Evolutionary conservation across 2,797 vertebrate genomes (phyloP).

Genomic region (Peromyscus aztecus): DNA sequence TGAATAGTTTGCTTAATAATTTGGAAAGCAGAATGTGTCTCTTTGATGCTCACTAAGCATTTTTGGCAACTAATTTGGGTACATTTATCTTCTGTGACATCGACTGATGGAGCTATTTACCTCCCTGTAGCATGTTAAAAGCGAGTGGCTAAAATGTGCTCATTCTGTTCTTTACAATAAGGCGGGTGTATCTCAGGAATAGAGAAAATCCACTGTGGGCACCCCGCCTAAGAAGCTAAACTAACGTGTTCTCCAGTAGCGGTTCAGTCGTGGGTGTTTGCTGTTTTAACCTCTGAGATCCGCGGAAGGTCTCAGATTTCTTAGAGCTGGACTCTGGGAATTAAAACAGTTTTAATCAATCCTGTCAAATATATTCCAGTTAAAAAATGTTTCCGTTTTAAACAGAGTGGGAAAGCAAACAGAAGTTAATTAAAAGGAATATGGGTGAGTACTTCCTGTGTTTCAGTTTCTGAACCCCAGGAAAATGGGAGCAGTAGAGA

Average conservation of each 20-base stretch:
- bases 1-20: constrained; percentile 68
- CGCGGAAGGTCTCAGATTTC: constrained; percentile 36
- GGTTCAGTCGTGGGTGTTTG: background rate
- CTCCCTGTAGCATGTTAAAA: background rate
- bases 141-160: background rate
- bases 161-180: background rate
- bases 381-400: constrained; percentile 35
- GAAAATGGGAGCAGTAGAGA: constrained; percentile 37
- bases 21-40: constrained; percentile 69
- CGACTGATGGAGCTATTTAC: constrained; percentile 47
- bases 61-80: constrained; percentile 69
- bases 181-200: background rate
- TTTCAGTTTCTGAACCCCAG: constrained; percentile 7
- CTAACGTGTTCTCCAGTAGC: constrained; percentile 4
- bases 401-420: constrained; percentile 56
- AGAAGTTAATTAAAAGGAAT: constrained; percentile 63
- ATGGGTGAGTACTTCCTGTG: background rate
- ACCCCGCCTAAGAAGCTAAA: constrained; percentile 12
- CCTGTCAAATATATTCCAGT: constrained; percentile 46
- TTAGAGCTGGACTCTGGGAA: constrained; percentile 44
- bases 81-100: constrained; percentile 70
- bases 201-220: background rate
- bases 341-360: constrained; percentile 47
- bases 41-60: constrained; percentile 68
- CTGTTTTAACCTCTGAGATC: constrained; percentile 64